These are phyloP conservation scores for Pempheris klunzingeri DNA, from an alignment of 2,797 vertebrate species.

Conservation along the genomic window DNA sequence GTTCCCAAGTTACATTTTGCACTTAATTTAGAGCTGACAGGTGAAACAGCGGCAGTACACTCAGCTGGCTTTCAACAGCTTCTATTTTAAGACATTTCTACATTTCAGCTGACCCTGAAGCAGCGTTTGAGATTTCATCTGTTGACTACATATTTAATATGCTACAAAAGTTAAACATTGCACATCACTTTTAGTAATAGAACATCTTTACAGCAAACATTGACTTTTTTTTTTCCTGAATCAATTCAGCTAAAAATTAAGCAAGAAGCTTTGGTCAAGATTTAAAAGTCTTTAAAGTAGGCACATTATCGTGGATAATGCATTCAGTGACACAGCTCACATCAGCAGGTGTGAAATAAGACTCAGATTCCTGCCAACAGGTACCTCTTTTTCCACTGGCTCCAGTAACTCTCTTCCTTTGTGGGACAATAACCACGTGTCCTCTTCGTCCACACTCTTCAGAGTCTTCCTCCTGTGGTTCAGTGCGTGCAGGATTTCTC, in stretches of 20 bases:
- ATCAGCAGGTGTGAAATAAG: not conserved
- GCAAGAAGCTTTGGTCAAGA: constrained; percentile 18
- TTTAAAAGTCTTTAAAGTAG: constrained; percentile 20
- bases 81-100: not conserved
- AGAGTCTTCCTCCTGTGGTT: constrained; percentile 10
- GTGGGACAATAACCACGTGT: not conserved
- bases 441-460: not conserved
- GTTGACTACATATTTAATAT: constrained; percentile 40
- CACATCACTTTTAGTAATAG: constrained; percentile 30
- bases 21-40: not conserved
- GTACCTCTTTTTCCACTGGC: not conserved
- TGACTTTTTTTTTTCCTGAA: constrained; percentile 12
- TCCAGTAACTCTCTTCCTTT: not conserved
- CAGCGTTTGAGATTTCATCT: constrained; percentile 17
- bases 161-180: constrained; percentile 38
- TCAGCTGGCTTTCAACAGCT: not conserved
- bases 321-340: not conserved
- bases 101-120: constrained; percentile 27
- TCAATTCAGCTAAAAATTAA: constrained; percentile 6
- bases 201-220: constrained; percentile 22
- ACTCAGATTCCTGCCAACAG: not conserved
- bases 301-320: not conserved
- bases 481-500: constrained; percentile 81
- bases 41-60: not conserved
- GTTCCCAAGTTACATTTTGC: not conserved